Evolutionary conservation across 23 tunicate genomes (phyloP), one percentile per base, ranked within the genome.

Genomic region (Ciona savignyi): DNA sequence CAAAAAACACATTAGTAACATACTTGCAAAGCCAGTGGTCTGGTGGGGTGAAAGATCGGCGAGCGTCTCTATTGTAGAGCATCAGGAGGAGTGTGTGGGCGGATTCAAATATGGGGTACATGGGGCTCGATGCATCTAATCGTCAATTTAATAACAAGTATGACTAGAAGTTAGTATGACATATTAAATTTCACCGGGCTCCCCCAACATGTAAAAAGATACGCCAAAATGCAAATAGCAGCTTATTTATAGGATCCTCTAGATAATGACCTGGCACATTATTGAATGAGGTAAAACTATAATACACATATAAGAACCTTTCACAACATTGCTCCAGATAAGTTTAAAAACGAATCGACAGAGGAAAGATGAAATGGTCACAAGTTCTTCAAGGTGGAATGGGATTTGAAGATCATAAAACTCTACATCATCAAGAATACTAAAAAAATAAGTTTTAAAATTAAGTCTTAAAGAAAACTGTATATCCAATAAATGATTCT

Each of bases 371-470:
- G 99, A 94, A n/a, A 94, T 88, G 15, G 95, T 87, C 32, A 86
- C 86, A 23, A 87, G 88, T 51, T 94, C 99, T 71, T 94, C 99
- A 9, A 94, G 73, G 56, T 87, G 90, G 61, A 94, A 94, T 1
- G 99, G 99, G 70, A 86, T 63, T 56, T 94, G 99, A 56, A 87
- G 88, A 32, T 87, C 95, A 67, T 86, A 94, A 79, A 94, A 94
- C 79, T 94, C 99, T n/a, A 86, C 86, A 67, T 94, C 99, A 69
- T 94, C 99, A 26, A 87, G 60, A 31, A 94, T 87, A 51, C 96
- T 88, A 31, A 2, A 2, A 70, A 70, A 22, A 61, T n/a, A n/a
- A n/a, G n/a, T n/a, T n/a, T n/a, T n/a, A n/a, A n/a, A n/a, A n/a
- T n/a, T n/a, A n/a, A n/a, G n/a, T n/a, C n/a, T n/a, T n/a, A n/a